A percentile compares a stretch with the other conserved stretches of the same genome.
Evolutionary conservation across 2,888 invertebrate species (phyloP).

Genomic region (Volucella zonaria): DNA sequence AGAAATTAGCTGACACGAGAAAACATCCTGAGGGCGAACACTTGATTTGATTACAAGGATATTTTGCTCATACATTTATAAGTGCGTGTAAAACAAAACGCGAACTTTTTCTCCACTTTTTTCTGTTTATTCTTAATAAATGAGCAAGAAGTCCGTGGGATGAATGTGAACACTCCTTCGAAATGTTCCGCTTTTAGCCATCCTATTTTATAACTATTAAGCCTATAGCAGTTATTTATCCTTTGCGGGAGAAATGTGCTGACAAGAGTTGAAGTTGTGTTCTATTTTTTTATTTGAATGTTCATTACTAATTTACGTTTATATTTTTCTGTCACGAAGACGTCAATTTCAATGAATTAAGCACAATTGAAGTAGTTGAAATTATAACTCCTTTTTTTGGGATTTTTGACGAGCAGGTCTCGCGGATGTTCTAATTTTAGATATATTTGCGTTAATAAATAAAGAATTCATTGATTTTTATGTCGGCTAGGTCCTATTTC

Average conservation of each 20-base stretch:
- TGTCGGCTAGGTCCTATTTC: too few species aligned
- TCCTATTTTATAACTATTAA: conserved; percentile 4
- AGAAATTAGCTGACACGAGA: conserved; percentile 23
- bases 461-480: too few species aligned
- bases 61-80: conserved; percentile 14
- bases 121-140: conserved; percentile 11
- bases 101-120: background rate
- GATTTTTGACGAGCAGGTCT: too few species aligned
- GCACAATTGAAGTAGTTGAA: too few species aligned
- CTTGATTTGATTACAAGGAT: conserved; percentile 34
- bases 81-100: conserved; percentile 31
- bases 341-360: too few species aligned
- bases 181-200: background rate
- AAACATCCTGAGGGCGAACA: conserved; percentile 36
- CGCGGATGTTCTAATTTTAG: too few species aligned
- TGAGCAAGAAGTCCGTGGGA: background rate
- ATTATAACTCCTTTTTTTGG: too few species aligned
- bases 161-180: conserved; percentile 22
- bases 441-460: too few species aligned
- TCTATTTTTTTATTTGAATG: background rate
- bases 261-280: background rate
- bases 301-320: background rate
- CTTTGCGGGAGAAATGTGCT: background rate
- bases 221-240: conserved; percentile 2
- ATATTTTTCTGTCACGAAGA: background rate